Percentiles rank a stretch among this genome's conserved stretches.
Conservation (phyloP, 2,888 invertebrate species). For the Siphonodentalium dalli region DNA sequence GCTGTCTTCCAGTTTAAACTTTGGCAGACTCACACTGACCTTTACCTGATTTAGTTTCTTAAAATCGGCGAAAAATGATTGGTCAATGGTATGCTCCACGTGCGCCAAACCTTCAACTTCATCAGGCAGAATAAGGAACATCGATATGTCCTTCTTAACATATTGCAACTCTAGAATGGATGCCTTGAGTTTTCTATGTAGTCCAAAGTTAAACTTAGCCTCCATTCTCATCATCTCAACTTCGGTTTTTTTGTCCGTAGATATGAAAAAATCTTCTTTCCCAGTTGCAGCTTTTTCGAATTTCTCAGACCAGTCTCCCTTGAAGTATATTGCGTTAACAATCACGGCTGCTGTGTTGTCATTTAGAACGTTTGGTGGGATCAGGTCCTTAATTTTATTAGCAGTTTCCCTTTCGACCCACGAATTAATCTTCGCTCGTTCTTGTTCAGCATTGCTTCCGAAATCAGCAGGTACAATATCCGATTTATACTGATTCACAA, state of each 20-base stretch:
- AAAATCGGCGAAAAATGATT: too few species aligned
- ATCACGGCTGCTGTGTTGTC: constrained; percentile 59
- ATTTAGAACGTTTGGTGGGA: constrained; percentile 69
- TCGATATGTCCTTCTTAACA: constrained; percentile 41
- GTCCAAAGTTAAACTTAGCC: constrained; percentile 69
- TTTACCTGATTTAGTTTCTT: too few species aligned
- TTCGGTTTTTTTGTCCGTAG: constrained; percentile 2
- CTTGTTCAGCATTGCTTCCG: constrained; percentile 59
- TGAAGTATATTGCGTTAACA: constrained; percentile 68
- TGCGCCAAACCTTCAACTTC: constrained; percentile 36
- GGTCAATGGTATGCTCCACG: constrained; percentile 36
- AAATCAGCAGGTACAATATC: too few species aligned
- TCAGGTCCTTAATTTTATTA: constrained; percentile 79
- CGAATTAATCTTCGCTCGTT: constrained; percentile 72
- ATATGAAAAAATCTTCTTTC: constrained; percentile 70
- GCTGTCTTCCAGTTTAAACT: constrained; percentile 37
- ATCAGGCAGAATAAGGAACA: constrained; percentile 55
- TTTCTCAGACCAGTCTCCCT: constrained; percentile 64
- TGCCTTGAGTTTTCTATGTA: constrained; percentile 72
- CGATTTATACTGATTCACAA: too few species aligned
- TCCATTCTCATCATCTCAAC: constrained; percentile 76
- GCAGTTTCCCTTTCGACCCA: constrained; percentile 86
- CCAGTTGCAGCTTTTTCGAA: constrained; percentile 71
- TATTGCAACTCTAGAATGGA: constrained; percentile 81
- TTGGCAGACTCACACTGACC: constrained; percentile 43